Evolutionary conservation across 2,797 vertebrate genomes (phyloP), one percentile per base, ranked within the genome.

Genomic region (Acanthis flammea): DNA sequence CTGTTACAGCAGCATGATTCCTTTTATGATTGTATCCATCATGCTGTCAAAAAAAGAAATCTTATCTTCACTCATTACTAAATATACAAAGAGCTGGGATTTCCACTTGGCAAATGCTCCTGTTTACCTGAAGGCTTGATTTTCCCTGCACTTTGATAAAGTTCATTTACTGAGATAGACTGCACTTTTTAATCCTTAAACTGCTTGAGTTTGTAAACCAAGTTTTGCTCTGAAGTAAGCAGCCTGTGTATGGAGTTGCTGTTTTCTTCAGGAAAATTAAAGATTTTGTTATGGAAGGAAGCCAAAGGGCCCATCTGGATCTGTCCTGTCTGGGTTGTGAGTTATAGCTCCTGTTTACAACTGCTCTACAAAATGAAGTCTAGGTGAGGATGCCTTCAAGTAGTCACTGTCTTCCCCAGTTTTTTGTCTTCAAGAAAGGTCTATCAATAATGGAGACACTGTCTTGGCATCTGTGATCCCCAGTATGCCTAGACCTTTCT

Each of bases 41-140:
- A 91, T 90, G 87, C 96, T 96, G 97, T 97, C 97, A 90, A 90
- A 94, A 94, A 94, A 94, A 95, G 97, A 97, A 97, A 94, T 96
- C 97, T 97, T 97, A 96, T 97, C 97, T 97, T 92, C 87, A 51
- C 86, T 97, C 96, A 93, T 93, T 92, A 92, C 97, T 97, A 95
- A 94, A 94, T 91, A 96, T 81, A 96, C 97, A 94, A 97, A 97
- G 94, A 97, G 94, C 92, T 95, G 94, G 96, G 97, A 97, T 97
- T 97, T 98, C 96, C 95, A 96, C 96, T 96, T 97, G 97, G 97
- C 96, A 96, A 94, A 85, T 61, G 92, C 50, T 95, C 92, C 95
- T 96, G 96, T 96, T 97, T 96, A 96, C 97, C 97, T 95, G 97
- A 94, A 96, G 97, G 91, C 94, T 93, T 55, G 95, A 94, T 96